Percentiles rank a stretch among this genome's conserved stretches.
Conservation (phyloP, 2,797 vertebrate genomes). For the Meriones psammophilus region DNA sequence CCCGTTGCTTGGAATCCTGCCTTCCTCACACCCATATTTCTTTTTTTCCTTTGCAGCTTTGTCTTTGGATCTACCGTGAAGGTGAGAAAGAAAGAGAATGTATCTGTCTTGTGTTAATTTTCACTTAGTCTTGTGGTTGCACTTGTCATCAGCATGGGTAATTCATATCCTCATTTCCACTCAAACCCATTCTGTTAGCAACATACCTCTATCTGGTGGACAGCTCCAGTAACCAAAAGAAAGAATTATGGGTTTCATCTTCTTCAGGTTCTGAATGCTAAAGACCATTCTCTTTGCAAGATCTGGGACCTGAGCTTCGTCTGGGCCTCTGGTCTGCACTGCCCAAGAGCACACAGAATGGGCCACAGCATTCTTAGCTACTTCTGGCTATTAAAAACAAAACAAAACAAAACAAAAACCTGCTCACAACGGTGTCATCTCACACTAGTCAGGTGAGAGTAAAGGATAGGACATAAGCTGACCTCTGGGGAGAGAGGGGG, state of each 20-base stretch:
- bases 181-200: slow-evolving; percentile 11
- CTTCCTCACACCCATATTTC: not conserved
- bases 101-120: not conserved
- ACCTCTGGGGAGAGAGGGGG: not conserved
- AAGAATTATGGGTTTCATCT: not conserved
- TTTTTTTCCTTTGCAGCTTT: not conserved
- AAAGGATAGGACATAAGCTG: not conserved
- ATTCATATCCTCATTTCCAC: slow-evolving; percentile 13
- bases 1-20: slow-evolving; percentile 24
- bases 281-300: not conserved
- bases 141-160: not conserved
- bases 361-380: not conserved
- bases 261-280: not conserved
- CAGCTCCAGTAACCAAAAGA: slow-evolving; percentile 26
- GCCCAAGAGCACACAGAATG: not conserved
- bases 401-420: not conserved
- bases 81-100: slow-evolving; percentile 7
- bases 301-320: not conserved
- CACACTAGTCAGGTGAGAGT: not conserved
- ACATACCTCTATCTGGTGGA: slow-evolving; percentile 9
- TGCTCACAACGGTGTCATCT: not conserved
- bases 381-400: not conserved
- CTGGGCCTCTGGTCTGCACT: not conserved
- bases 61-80: not conserved
- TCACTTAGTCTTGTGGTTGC: not conserved